Evolutionary conservation across 2,888 invertebrate species (phyloP).

Genomic region (Aplocera efformata): DNA sequence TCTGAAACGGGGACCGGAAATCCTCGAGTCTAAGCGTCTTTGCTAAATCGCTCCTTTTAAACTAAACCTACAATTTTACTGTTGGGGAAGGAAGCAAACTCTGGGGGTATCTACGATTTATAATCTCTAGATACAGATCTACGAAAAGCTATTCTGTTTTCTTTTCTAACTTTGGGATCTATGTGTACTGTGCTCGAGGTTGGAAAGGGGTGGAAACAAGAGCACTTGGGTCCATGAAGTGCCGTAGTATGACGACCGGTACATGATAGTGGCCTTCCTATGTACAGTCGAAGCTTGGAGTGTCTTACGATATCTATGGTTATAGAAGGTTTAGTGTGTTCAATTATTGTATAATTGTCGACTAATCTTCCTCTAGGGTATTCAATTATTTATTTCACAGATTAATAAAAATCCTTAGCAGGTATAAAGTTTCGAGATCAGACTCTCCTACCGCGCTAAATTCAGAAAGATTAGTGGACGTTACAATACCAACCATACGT

Average conservation of each 20-base stretch:
- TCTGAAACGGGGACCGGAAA: constrained; percentile 58
- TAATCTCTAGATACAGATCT: constrained; percentile 62
- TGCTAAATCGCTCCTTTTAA: constrained; percentile 53
- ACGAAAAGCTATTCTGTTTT: constrained; percentile 67
- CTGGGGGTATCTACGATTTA: constrained; percentile 57
- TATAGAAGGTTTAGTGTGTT: constrained; percentile 55
- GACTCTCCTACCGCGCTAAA: constrained; percentile 9
- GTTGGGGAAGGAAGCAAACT: constrained; percentile 50
- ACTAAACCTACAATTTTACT: constrained; percentile 55
- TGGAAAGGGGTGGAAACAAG: constrained; percentile 40
- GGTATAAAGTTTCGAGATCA: too few species aligned
- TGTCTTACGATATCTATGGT: constrained; percentile 79
- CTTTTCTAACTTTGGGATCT: constrained; percentile 42
- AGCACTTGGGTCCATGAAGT: constrained; percentile 42
- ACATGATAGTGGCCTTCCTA: constrained; percentile 36
- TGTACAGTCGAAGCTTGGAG: constrained; percentile 63
- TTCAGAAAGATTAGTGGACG: constrained; percentile 40
- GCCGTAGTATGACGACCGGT: constrained; percentile 36
- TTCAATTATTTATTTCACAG: too few species aligned
- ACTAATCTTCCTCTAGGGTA: constrained; percentile 58
- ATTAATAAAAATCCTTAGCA: too few species aligned
- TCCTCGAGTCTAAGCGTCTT: constrained; percentile 49
- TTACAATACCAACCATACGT: constrained; percentile 59
- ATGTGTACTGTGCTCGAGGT: constrained; percentile 55
- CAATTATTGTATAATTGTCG: constrained; percentile 44